Evolutionary conservation across 1,140 invertebrate genomes (phyloP).

Genomic region (Drosophila gunungcola): DNA sequence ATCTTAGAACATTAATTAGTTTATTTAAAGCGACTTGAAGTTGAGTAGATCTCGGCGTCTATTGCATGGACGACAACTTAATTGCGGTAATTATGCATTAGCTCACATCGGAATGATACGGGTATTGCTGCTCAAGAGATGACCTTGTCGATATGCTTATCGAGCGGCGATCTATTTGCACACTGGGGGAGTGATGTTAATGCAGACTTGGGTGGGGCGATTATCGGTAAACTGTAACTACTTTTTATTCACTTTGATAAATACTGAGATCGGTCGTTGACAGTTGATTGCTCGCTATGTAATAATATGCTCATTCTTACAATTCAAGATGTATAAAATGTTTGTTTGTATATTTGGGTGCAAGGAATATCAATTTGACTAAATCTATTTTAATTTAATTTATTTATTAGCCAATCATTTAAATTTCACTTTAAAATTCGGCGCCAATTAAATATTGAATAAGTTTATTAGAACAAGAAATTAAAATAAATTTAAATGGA

Average conservation of each 20-base stretch:
- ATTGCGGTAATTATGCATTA: conserved; percentile 77
- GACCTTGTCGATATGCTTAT: conserved; percentile 30
- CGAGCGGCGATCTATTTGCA: conserved; percentile 14
- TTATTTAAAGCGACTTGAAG: conserved; percentile 65
- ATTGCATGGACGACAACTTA: conserved; percentile 65
- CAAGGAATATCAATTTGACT: too few species aligned
- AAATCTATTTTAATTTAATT: too few species aligned
- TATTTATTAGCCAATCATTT: too few species aligned
- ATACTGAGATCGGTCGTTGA: background rate
- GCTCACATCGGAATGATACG: conserved; percentile 47
- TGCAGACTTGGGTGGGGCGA: background rate
- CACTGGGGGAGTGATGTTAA: background rate
- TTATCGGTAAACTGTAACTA: conserved; percentile 2
- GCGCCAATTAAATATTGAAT: too few species aligned
- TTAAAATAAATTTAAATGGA: too few species aligned
- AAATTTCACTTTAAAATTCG: too few species aligned
- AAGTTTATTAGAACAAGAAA: too few species aligned
- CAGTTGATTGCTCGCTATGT: background rate
- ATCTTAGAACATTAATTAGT: conserved; percentile 77
- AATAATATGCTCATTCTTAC: background rate
- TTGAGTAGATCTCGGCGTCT: conserved; percentile 34
- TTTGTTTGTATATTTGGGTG: too few species aligned
- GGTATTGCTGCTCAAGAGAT: conserved; percentile 13
- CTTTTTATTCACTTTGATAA: background rate
- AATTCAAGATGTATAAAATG: background rate